Evolutionary conservation across 2,888 invertebrate genomes (phyloP), one percentile per base, ranked within the genome.

Genomic region (Drosophila bunnanda): DNA sequence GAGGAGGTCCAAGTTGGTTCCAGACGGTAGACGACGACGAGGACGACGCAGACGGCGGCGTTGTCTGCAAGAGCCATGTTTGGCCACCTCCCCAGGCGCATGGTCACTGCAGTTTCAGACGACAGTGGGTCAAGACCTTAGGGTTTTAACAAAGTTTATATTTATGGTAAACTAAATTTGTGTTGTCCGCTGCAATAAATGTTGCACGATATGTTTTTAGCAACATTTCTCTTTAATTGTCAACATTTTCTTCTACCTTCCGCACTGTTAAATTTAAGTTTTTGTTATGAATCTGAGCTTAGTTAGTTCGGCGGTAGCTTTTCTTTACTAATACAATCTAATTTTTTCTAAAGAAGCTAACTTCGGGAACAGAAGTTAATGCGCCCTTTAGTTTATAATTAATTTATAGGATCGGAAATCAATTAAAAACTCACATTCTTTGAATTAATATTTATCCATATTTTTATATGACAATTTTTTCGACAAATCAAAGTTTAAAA

Each of bases 1-100:
- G 39, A 39, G 48, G 43, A 66, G 66, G 39, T n/a, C 9, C 22
- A 15, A 50, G 30, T 44, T 53, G 48, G 17, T 57, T 28, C 50
- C 64, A 57, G 65, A 57, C 73, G 38, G 71, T 58, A 62, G 62
- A 62, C 59, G 69, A 65, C 50, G 44, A 25, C 46, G 46, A 28
- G n/a, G 43, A 43, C 25, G 44, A 15, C 28, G 41, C n/a, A n/a
- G n/a, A 6, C 50, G 50, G 32, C 50, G 60, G 41, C 62, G 70
- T 65, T 69, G 78, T 74, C 73, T 79, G 72, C 77, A 76, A 75
- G 79, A 76, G 75, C 66, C 74, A 70, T 59, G 74, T 68, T 60
- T 72, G 82, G 50, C 54, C 67, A 75, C 74, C 69, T 60, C 85
- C 86, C 77, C 76, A 79, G 77, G 82, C 82, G 78, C 75, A 76